Conservation (phyloP, 2,113 vertebrate genomes). For the Poecilia latipinna region DNA sequence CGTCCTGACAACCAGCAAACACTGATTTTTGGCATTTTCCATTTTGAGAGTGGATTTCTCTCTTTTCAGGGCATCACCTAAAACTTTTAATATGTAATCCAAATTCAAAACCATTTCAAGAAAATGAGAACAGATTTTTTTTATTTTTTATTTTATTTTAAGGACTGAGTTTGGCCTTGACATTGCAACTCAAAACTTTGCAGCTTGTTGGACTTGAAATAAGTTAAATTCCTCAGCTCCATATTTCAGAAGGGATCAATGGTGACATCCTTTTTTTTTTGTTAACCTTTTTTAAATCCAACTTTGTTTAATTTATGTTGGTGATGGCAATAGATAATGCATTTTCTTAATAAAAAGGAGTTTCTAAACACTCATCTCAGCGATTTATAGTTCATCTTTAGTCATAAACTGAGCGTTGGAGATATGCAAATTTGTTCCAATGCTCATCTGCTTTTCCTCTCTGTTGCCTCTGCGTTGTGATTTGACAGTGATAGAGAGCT, state of each 20-base stretch:
- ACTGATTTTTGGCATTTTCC: neutral
- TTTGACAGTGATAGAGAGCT: neutral
- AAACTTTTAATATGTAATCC: neutral
- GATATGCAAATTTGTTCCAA: constrained; percentile 1
- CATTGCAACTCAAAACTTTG: constrained; percentile 18
- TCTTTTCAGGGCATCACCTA: neutral
- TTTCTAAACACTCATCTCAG: neutral
- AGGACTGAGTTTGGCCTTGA: constrained; percentile 37
- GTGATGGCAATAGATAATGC: neutral
- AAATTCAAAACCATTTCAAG: constrained; percentile 23
- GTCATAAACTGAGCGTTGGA: neutral
- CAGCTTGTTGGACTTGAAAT: constrained; percentile 55
- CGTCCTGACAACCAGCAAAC: neutral
- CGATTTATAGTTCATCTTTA: neutral
- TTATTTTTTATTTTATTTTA: constrained; percentile 30
- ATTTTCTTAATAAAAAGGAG: neutral
- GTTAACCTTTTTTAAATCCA: neutral
- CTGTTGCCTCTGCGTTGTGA: neutral
- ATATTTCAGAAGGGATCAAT: constrained; percentile 42
- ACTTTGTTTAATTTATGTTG: neutral
- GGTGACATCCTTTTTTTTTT: neutral
- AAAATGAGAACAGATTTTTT: constrained; percentile 9
- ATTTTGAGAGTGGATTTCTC: neutral
- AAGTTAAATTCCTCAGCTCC: constrained; percentile 23
- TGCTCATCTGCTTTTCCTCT: constrained; percentile 1